A percentile compares a stretch with the other conserved stretches of the same genome.
Evolutionary conservation across 2,113 vertebrate species (phyloP).

Genomic region (Aviceda subcristata): DNA sequence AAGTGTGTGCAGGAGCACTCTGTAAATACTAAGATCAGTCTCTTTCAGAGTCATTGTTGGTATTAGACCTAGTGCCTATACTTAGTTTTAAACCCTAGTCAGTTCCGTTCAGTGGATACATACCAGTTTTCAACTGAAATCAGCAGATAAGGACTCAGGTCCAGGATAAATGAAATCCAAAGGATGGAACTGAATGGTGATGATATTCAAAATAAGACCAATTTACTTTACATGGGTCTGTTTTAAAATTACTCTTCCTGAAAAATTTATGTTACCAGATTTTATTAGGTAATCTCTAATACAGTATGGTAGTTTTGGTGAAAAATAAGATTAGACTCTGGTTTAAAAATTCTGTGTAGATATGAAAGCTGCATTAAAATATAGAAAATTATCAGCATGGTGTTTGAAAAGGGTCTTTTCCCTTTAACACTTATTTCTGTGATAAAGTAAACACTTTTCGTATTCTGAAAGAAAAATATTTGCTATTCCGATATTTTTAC

Average conservation of each 20-base stretch:
- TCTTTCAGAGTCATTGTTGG: not conserved
- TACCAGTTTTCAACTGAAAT: not conserved
- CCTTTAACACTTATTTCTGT: not conserved
- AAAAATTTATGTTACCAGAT: not conserved
- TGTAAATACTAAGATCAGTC: not conserved
- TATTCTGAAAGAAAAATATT: not conserved
- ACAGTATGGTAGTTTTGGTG: not conserved
- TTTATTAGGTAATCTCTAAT: not conserved
- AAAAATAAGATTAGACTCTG: not conserved
- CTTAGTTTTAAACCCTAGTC: not conserved
- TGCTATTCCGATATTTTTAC: not conserved
- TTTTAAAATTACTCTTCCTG: not conserved
- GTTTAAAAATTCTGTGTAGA: not conserved
- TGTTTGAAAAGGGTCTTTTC: not conserved
- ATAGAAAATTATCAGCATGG: not conserved
- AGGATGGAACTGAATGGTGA: not conserved
- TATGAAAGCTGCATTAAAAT: not conserved
- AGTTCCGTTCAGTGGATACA: not conserved
- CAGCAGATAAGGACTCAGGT: not conserved
- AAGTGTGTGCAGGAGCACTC: not conserved
- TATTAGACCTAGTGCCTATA: not conserved
- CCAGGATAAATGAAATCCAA: not conserved
- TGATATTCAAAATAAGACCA: not conserved
- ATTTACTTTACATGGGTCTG: not conserved
- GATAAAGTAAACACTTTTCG: not conserved